Conservation (phyloP, 35 echinoderm and acorn worm species). For the Apostichopus californicus region DNA sequence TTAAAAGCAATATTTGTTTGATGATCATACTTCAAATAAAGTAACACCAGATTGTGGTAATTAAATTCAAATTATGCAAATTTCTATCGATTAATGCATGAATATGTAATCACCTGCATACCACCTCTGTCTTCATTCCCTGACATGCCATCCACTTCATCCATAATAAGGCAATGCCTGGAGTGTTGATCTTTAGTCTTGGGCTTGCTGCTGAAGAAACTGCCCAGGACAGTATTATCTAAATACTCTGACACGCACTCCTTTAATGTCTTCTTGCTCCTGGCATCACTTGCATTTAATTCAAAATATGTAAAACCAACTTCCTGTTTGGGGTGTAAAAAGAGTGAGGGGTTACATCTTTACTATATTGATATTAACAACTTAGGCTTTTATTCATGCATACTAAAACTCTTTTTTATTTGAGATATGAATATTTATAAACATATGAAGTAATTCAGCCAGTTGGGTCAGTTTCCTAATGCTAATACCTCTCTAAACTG, state of each 20-base stretch:
- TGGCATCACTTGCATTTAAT: slow-evolving; percentile 89
- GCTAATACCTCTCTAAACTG: no score
- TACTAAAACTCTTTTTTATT: no score
- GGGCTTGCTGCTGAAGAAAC: slow-evolving; percentile 55
- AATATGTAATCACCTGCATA: slow-evolving; percentile 72
- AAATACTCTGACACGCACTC: slow-evolving; percentile 76
- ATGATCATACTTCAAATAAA: no score
- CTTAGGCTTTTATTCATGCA: no score
- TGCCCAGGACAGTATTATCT: slow-evolving; percentile 60
- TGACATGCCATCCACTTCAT: slow-evolving; percentile 96
- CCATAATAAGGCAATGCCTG: slow-evolving; percentile 94
- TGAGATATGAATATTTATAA: no score
- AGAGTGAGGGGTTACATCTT: neutral
- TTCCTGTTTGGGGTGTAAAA: slow-evolving; percentile 51
- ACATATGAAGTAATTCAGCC: no score
- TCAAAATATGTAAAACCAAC: slow-evolving; percentile 82
- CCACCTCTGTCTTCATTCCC: slow-evolving; percentile 97
- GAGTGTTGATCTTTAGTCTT: slow-evolving; percentile 43
- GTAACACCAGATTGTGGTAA: no score
- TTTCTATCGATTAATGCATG: no score
- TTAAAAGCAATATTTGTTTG: no score
- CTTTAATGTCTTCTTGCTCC: slow-evolving; percentile 86
- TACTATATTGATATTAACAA: neutral
- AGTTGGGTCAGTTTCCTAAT: no score
- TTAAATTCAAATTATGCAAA: no score